Evolutionary conservation across 2,113 vertebrate genomes (phyloP).

Genomic region (Myiopsitta monachus): DNA sequence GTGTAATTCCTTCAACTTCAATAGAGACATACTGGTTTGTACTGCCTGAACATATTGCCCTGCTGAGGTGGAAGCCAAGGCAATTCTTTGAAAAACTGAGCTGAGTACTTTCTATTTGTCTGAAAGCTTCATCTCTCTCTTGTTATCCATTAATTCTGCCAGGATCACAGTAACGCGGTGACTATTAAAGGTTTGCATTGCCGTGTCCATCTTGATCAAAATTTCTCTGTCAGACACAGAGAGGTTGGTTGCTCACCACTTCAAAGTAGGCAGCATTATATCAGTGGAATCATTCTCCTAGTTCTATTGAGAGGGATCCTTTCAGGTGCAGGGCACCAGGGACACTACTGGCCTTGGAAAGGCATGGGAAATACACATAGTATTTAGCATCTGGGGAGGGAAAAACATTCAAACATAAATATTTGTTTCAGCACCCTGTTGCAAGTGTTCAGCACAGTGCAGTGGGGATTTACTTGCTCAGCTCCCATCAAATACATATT

Average conservation of each 20-base stretch:
- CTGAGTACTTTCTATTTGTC: background rate
- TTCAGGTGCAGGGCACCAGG: background rate
- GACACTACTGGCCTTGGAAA: background rate
- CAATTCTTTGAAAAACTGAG: background rate
- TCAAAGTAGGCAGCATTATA: background rate
- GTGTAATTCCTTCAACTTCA: background rate
- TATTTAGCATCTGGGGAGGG: background rate
- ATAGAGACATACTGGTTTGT: background rate
- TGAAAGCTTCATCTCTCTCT: background rate
- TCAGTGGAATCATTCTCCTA: background rate
- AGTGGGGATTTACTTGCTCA: conserved; percentile 12
- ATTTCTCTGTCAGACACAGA: background rate
- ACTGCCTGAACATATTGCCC: background rate
- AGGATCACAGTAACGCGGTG: background rate
- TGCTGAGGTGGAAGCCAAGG: background rate
- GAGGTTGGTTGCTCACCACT: background rate
- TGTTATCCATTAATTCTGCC: background rate
- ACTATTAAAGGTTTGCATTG: background rate
- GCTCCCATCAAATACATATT: conserved; percentile 38
- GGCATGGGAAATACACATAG: background rate
- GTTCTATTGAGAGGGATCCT: background rate
- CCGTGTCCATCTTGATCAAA: background rate
- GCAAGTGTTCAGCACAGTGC: background rate
- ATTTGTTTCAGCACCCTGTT: conserved; percentile 22
- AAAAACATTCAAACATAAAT: background rate